phyloP scores from a whole-genome alignment of 2,888 invertebrate species.

The Melinaea marsaeus region DNA sequence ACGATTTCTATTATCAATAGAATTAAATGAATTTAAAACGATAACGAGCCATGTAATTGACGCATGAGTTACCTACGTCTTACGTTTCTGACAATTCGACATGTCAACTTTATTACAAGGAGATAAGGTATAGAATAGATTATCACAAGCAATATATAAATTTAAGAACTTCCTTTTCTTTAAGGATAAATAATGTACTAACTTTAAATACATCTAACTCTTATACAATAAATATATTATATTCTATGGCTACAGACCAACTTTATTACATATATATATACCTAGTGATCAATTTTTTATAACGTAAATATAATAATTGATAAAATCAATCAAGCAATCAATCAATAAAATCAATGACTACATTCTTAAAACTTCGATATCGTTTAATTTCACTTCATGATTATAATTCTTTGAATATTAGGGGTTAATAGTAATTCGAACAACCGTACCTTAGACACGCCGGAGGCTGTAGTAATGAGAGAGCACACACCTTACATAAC shows the following conservation, averaged over 20 bases:
- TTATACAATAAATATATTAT: neutral
- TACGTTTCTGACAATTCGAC: too few species aligned
- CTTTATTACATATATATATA: too few species aligned
- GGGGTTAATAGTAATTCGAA: neutral
- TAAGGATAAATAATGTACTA: neutral
- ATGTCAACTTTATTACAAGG: slow-evolving; percentile 5
- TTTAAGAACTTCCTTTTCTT: neutral
- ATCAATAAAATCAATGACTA: too few species aligned
- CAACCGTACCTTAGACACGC: slow-evolving; percentile 18
- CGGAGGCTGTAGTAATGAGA: slow-evolving; percentile 18
- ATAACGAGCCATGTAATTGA: slow-evolving; percentile 36
- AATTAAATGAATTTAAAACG: slow-evolving; percentile 36
- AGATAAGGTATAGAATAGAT: slow-evolving; percentile 16
- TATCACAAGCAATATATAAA: neutral
- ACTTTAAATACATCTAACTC: slow-evolving; percentile 4
- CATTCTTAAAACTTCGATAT: too few species aligned
- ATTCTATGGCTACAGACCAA: too few species aligned
- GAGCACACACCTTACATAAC: slow-evolving; percentile 20
- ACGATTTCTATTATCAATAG: slow-evolving; percentile 35
- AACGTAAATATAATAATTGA: too few species aligned
- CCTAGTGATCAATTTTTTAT: too few species aligned
- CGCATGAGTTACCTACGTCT: slow-evolving; percentile 10
- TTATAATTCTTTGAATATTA: too few species aligned
- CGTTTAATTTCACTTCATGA: too few species aligned
- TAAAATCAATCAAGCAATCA: too few species aligned